These are phyloP conservation scores for Thyatira batis DNA, from an alignment of 2,888 invertebrate genomes.

Conservation along the genomic window DNA sequence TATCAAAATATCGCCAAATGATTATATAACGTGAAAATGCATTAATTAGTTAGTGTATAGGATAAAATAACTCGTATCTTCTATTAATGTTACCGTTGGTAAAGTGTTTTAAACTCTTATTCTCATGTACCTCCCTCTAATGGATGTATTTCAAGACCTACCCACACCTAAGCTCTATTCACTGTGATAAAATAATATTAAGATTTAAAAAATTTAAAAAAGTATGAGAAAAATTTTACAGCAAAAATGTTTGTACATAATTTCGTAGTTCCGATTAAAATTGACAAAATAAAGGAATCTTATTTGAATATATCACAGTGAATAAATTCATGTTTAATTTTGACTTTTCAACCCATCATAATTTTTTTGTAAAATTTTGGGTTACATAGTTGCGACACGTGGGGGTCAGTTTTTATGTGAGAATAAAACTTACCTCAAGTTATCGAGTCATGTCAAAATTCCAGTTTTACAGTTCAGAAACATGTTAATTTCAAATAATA, in stretches of 20 bases:
- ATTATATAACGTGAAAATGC: constrained; percentile 5
- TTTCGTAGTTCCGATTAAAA: neutral
- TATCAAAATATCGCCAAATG: constrained; percentile 24
- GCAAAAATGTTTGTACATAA: neutral
- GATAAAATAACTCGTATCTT: constrained; percentile 8
- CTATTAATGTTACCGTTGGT: constrained; percentile 8
- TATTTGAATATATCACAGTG: constrained; percentile 54
- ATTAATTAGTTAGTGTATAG: constrained; percentile 14
- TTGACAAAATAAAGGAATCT: neutral
- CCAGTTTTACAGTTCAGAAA: constrained; percentile 32
- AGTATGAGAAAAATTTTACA: neutral
- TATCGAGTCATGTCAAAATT: constrained; percentile 25
- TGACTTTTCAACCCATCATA: neutral
- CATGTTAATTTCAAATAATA: constrained; percentile 36
- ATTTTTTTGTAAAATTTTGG: constrained; percentile 20
- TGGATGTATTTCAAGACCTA: neutral
- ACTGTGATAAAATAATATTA: constrained; percentile 54
- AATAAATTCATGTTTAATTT: constrained; percentile 39
- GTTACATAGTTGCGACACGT: constrained; percentile 2
- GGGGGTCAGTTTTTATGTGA: neutral
- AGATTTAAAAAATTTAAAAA: constrained; percentile 6
- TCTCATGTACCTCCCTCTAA: constrained; percentile 1
- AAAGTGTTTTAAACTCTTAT: constrained; percentile 6
- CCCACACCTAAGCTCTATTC: constrained; percentile 53
- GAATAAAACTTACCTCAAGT: constrained; percentile 18